Percentiles rank a stretch among this genome's conserved stretches.
These are phyloP conservation scores for Rhamnusium bicolor DNA, from an alignment of 2,888 invertebrate species.

Conservation along the genomic window DNA sequence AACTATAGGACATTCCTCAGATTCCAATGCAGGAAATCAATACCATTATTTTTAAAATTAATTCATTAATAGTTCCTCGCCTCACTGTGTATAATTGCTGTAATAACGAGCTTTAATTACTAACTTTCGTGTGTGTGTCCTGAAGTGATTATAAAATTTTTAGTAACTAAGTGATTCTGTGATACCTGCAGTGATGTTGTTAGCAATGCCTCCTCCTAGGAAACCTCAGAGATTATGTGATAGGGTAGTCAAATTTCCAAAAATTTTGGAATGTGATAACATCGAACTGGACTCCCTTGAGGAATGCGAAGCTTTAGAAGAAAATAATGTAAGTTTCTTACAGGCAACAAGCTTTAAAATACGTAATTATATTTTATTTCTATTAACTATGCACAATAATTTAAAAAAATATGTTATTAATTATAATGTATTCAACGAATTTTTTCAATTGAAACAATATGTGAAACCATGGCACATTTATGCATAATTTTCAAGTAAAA, in stretches of 20 bases:
- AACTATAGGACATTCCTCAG: neutral
- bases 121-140: neutral
- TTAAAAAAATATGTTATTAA: neutral
- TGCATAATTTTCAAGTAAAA: too few species aligned
- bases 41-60: conserved; percentile 1
- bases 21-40: neutral
- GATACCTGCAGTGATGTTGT: conserved; percentile 55
- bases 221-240: conserved; percentile 63
- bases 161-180: conserved; percentile 25
- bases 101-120: neutral
- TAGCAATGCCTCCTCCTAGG: conserved; percentile 60
- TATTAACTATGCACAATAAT: too few species aligned
- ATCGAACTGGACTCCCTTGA: conserved; percentile 70
- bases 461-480: too few species aligned
- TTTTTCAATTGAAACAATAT: too few species aligned
- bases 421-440: too few species aligned
- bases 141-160: neutral
- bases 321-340: conserved; percentile 33
- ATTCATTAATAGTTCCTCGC: neutral
- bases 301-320: conserved; percentile 38
- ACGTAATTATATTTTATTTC: too few species aligned
- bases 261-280: conserved; percentile 60
- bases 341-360: neutral
- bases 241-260: conserved; percentile 58
- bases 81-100: neutral